These are phyloP conservation scores for Orientallactaga bullata DNA, from an alignment of 2,113 vertebrate species.

Conservation along the genomic window DNA sequence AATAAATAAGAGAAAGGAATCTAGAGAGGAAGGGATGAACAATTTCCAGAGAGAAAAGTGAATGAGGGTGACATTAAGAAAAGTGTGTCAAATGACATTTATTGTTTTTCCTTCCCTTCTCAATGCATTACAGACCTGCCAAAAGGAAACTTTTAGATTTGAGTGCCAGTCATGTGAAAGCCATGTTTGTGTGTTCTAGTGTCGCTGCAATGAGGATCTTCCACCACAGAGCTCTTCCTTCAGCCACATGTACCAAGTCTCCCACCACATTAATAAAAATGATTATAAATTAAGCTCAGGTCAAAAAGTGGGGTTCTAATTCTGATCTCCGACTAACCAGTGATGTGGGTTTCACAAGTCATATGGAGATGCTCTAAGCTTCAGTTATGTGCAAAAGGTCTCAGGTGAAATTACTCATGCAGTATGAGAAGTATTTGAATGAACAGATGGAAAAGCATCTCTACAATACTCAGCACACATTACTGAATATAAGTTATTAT, in stretches of 20 bases:
- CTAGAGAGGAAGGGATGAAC: background rate
- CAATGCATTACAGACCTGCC: background rate
- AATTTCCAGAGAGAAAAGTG: background rate
- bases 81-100: background rate
- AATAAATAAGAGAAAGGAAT: background rate
- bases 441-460: background rate
- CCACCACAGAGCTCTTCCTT: background rate
- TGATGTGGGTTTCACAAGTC: conserved; percentile 5
- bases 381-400: background rate
- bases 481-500: background rate
- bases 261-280: conserved; percentile 21
- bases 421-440: background rate
- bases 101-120: background rate
- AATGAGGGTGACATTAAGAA: background rate
- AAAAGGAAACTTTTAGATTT: background rate
- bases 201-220: background rate
- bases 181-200: background rate
- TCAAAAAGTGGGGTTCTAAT: background rate
- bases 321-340: background rate
- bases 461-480: background rate
- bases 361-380: background rate
- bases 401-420: background rate
- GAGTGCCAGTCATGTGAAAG: background rate
- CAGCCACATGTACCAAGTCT: background rate
- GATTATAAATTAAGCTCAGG: background rate